Evolutionary conservation across 2,797 vertebrate species (phyloP).

Genomic region (Chanos chanos): DNA sequence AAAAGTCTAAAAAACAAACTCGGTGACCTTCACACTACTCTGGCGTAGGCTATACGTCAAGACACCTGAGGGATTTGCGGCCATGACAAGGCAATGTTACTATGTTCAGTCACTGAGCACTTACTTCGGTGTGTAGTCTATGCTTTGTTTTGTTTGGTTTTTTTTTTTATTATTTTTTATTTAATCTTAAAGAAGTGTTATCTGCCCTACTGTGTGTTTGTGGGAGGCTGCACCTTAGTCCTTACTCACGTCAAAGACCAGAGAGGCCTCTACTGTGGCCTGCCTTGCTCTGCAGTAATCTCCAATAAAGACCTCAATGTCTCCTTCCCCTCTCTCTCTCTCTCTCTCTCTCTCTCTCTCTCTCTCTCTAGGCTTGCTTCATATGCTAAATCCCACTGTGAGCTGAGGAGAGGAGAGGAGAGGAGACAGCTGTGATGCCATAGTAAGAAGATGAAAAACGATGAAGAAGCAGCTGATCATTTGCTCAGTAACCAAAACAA

Average conservation of each 20-base stretch:
- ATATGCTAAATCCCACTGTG: constrained; percentile 1
- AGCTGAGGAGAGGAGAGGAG: constrained; percentile 1
- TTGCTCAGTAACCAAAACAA: background rate
- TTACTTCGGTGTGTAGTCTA: too few species aligned
- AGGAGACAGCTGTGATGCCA: background rate
- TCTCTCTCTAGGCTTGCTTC: background rate
- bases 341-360: too few species aligned
- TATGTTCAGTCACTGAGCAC: too few species aligned
- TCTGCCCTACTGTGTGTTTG: constrained; percentile 33
- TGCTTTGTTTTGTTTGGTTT: too few species aligned
- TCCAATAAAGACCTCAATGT: constrained; percentile 36
- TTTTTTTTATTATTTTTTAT: constrained; percentile 2
- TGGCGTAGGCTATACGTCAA: too few species aligned
- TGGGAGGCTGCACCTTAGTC: constrained; percentile 33
- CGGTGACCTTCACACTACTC: too few species aligned
- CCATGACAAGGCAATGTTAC: too few species aligned
- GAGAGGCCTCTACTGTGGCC: constrained; percentile 18
- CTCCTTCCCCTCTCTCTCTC: constrained; percentile 4
- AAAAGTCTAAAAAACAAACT: too few species aligned
- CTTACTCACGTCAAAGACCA: constrained; percentile 47
- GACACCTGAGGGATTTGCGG: too few species aligned
- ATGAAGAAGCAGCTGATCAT: constrained; percentile 1
- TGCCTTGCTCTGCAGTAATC: constrained; percentile 25
- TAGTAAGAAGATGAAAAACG: background rate
- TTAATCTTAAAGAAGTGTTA: constrained; percentile 30